A percentile compares a stretch with the other conserved stretches of the same genome.
Evolutionary conservation across 2,888 invertebrate genomes (phyloP).

Genomic region (Dynastes tityus): DNA sequence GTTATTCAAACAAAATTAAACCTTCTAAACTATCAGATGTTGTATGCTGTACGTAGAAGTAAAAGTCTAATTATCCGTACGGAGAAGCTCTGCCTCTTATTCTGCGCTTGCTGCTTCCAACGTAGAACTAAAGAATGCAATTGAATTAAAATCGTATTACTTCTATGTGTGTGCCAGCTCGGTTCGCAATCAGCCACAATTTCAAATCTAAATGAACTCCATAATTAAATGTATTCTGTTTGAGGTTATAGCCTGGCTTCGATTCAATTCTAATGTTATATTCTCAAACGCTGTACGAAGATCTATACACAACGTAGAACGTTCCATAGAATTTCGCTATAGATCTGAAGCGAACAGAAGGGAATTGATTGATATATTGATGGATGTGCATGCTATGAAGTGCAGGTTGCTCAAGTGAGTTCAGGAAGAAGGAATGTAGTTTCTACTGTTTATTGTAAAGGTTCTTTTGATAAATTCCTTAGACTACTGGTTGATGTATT

Average conservation of each 20-base stretch:
- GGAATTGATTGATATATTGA: not conserved
- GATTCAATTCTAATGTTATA: slow-evolving; percentile 38
- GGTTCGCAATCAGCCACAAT: slow-evolving; percentile 23
- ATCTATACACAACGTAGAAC: not conserved
- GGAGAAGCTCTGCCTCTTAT: not conserved
- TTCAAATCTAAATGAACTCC: slow-evolving; percentile 33
- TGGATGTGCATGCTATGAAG: too few relatives aligned
- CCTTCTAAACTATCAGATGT: too few relatives aligned
- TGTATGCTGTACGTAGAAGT: not conserved
- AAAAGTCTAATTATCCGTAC: slow-evolving; percentile 4
- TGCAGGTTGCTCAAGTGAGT: too few relatives aligned
- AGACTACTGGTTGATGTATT: too few relatives aligned
- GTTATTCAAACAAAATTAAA: too few relatives aligned
- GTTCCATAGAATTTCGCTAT: not conserved
- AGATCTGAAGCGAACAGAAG: not conserved
- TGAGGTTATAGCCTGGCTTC: slow-evolving; percentile 4
- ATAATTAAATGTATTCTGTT: slow-evolving; percentile 39
- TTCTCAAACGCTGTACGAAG: slow-evolving; percentile 2
- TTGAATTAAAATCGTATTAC: slow-evolving; percentile 36
- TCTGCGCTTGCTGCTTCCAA: not conserved
- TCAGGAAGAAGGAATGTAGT: too few relatives aligned
- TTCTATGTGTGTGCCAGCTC: not conserved
- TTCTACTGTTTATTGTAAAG: too few relatives aligned
- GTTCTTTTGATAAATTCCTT: too few relatives aligned
- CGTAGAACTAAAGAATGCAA: slow-evolving; percentile 24